Evolutionary conservation across 2,888 invertebrate genomes (phyloP), one percentile per base, ranked within the genome.

Genomic region (Amiota mariae): DNA sequence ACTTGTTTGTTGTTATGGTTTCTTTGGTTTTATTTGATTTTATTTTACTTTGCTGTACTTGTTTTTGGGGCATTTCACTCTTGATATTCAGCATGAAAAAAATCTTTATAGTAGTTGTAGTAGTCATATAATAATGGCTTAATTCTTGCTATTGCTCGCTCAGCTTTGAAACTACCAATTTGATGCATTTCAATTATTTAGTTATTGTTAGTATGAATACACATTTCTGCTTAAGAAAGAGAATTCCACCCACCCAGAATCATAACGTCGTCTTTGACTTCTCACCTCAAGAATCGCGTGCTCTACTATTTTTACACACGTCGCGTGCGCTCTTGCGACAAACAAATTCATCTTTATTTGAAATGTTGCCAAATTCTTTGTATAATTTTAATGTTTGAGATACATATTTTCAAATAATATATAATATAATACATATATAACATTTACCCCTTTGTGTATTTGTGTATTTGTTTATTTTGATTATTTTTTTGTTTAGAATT

Each of bases 361-460:
- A 66, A 49, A 48, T 48, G 10, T 66, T 66, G 36, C 36, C 36
- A 36, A 36, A 36, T 36, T 36, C 36, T 36, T 36, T 36, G 2
- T 36, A 36, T 36, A 36, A 4, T 36, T 36, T 36, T 36, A 36
- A 36, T 36, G 36, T 6, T 36, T 36, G 36, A 36, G 36, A 36
- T 36, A 36, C 36, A 11, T 9, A 59, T 59, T 59, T 20, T 59
- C 10, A 24, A 59, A 59, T 59, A 59, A 4, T 11, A n/a, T n/a
- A 47, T 15, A 15, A 36, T 24, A 2, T 1, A 8, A 10, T 46
- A 46, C 46, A 63, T 13, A 3, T 36, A 13, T 36, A 70, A 36
- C 47, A 11, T 47, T 36, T 63, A 70, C 67, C 36, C 64, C 72
- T 66, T 70, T 63, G 70, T 76, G 68, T 70, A 57, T 46, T 74